These are phyloP conservation scores for Elmis aenea DNA, from an alignment of 2,888 invertebrate genomes.

Conservation along the genomic window DNA sequence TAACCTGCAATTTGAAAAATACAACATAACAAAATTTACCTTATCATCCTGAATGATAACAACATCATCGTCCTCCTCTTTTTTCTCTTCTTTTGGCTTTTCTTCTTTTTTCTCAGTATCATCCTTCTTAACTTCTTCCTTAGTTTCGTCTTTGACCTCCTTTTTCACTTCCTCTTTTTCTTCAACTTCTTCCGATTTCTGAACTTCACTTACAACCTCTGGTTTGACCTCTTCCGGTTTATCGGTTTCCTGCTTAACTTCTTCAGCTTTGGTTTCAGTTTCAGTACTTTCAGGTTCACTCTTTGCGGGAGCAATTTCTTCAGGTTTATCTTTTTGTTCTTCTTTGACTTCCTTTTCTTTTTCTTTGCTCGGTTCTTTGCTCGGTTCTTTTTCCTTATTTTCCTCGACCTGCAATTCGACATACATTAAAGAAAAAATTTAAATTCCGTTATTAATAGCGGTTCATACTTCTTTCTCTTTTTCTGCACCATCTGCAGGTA, in stretches of 20 bases:
- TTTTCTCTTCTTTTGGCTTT: conserved; percentile 48
- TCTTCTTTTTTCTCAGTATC: conserved; percentile 46
- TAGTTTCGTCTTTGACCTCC: conserved; percentile 26
- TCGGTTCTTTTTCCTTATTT: conserved; percentile 28
- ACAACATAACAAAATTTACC: conserved; percentile 26
- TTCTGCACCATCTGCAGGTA: conserved; percentile 34
- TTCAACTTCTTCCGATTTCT: conserved; percentile 57
- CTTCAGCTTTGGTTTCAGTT: conserved; percentile 31
- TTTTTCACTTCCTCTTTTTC: conserved; percentile 53
- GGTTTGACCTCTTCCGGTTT: conserved; percentile 32
- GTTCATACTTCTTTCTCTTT: conserved; percentile 42
- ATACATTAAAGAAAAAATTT: conserved; percentile 2
- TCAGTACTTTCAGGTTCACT: conserved; percentile 25
- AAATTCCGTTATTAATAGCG: neutral
- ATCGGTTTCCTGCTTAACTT: conserved; percentile 20
- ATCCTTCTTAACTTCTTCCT: conserved; percentile 43
- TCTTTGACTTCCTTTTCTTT: conserved; percentile 45
- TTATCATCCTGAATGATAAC: conserved; percentile 55
- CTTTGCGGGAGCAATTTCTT: conserved; percentile 30
- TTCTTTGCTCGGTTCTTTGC: conserved; percentile 34
- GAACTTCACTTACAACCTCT: conserved; percentile 47
- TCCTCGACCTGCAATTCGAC: conserved; percentile 37
- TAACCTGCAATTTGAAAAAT: too few species aligned
- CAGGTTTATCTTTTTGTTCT: conserved; percentile 32
- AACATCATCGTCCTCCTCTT: conserved; percentile 62